A percentile compares a stretch with the other conserved stretches of the same genome.
These are phyloP conservation scores for Sporophila hypoxantha DNA, from an alignment of 2,113 vertebrate species.

Conservation along the genomic window DNA sequence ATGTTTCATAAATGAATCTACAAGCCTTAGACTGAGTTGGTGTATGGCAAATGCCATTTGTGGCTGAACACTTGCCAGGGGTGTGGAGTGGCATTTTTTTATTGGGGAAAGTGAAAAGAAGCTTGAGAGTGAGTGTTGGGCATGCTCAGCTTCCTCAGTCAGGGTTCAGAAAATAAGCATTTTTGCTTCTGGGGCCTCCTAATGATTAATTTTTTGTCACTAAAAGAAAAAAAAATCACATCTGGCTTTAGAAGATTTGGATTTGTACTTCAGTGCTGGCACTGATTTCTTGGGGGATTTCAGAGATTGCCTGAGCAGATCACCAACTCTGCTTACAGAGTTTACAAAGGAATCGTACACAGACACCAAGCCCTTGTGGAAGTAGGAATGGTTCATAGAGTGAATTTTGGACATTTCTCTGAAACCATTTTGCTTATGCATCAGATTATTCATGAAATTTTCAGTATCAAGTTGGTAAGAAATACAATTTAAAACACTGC, in stretches of 20 bases:
- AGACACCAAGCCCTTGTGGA: not conserved
- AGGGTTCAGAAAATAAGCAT: not conserved
- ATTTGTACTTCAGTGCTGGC: not conserved
- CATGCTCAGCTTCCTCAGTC: not conserved
- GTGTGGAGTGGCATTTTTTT: not conserved
- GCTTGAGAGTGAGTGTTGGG: not conserved
- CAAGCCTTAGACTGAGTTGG: not conserved
- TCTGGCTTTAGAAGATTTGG: not conserved
- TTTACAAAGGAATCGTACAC: not conserved
- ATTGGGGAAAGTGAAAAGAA: rapidly evolving
- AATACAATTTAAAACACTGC: not conserved
- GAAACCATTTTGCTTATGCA: not conserved
- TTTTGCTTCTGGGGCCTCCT: not conserved
- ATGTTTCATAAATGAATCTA: not conserved
- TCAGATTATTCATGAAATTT: not conserved
- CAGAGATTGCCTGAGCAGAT: not conserved
- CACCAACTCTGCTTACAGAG: not conserved
- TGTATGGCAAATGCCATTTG: not conserved
- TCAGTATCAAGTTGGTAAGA: not conserved
- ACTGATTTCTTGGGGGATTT: not conserved
- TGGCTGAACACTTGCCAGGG: not conserved
- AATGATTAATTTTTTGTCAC: not conserved
- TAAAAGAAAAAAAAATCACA: not conserved
- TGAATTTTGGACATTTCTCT: not conserved
- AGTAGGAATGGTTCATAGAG: not conserved